phyloP scores from a whole-genome alignment of 2,113 vertebrate genomes.

The Lepisosteus oculatus region DNA sequence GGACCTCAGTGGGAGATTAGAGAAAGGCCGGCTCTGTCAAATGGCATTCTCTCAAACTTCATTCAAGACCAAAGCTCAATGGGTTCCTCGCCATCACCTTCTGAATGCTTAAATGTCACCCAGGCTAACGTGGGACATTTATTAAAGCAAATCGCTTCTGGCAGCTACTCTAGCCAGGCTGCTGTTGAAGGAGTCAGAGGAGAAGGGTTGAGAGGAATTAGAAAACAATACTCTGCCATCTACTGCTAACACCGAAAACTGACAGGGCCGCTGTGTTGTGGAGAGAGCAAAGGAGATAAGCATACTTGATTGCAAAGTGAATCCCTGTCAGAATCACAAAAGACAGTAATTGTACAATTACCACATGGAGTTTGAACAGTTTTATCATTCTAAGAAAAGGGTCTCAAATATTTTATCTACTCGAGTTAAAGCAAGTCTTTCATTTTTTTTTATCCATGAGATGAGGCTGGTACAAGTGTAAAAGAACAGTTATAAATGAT shows the following conservation, averaged over 20 bases:
- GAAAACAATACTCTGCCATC: conserved; percentile 32
- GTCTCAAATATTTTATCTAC: too few species aligned
- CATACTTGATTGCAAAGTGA: background rate
- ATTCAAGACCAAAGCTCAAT: conserved; percentile 30
- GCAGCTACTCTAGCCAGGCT: conserved; percentile 26
- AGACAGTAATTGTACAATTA: too few species aligned
- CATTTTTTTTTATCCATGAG: too few species aligned
- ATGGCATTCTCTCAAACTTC: conserved; percentile 29
- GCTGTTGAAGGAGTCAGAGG: conserved; percentile 24
- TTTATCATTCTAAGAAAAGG: too few species aligned
- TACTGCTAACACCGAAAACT: conserved; percentile 15
- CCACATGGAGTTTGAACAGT: too few species aligned
- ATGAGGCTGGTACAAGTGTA: too few species aligned
- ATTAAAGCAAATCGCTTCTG: conserved; percentile 38
- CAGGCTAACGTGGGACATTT: conserved; percentile 19
- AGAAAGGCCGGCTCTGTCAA: conserved; percentile 22
- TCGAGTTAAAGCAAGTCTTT: too few species aligned
- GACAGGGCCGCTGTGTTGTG: background rate
- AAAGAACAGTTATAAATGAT: too few species aligned
- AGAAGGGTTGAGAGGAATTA: conserved; percentile 1
- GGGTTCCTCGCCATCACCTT: conserved; percentile 27
- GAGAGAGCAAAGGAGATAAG: background rate
- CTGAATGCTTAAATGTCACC: conserved; percentile 40
- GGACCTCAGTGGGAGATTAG: conserved; percentile 21
- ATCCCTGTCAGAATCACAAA: too few species aligned